Evolutionary conservation across 1,140 invertebrate genomes (phyloP), one percentile per base, ranked within the genome.

Genomic region (Homalodisca vitripennis): DNA sequence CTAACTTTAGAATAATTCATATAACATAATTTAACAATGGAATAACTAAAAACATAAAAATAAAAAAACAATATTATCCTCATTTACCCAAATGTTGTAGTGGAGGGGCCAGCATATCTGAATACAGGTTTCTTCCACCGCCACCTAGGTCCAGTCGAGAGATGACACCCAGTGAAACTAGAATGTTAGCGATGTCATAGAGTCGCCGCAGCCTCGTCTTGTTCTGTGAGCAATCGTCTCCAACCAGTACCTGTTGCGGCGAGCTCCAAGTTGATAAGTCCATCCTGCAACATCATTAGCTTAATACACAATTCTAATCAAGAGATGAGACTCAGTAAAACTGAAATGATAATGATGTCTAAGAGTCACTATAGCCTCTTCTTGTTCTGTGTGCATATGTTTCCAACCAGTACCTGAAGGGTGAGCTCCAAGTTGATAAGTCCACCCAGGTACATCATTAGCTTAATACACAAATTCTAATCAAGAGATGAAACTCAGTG

Each of bases 151-250:
- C 84, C 83, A 48, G 83, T 77, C 88, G 89, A 76, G 84, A 80
- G 70, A 90, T 88, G 55, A 90, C 80, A 68, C 84, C 83, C 72
- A 90, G 84, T 68, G 87, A 89, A 68, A 87, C 85, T 67, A 90
- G 80, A 64, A 90, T 87, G 81, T 91, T 91, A 31, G 89, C 88
- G 76, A 91, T 89, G 74, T 91, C 89, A 80, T 91, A 91, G 1
- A 91, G 79, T 70, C 89, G 81, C 69, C 89, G 81, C 55, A 89
- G 86, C 83, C 89, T 89, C 31, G 88, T 85, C 74, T 86, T 85
- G 32, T 67, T 70, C 24, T 69, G 66, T 71, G 77, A 79, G 51
- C 75, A 74, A 80, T 80, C 67, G 81, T 88, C 79, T 81, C 88
- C 80, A 68, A 85, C 81, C 2, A 90, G 80, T 71, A 89, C 84